Conservation (phyloP, 2,888 invertebrate genomes). For the Luffia ferchaultella region DNA sequence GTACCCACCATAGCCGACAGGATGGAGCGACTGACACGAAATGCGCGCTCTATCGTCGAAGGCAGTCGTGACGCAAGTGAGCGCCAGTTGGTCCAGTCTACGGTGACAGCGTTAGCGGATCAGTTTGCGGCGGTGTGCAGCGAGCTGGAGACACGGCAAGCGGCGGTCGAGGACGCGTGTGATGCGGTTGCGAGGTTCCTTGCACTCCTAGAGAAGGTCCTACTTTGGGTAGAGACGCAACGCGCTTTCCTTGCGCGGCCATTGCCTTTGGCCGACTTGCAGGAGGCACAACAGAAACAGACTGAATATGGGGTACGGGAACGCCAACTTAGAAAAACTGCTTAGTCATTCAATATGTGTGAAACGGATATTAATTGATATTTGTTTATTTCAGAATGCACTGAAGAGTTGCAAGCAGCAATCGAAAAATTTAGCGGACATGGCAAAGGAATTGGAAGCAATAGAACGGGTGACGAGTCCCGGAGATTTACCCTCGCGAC, state of each 20-base stretch:
- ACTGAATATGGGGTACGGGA: conserved; percentile 90
- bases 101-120: conserved; percentile 78
- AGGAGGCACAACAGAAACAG: conserved; percentile 84
- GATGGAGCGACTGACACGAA: conserved; percentile 78
- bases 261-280: conserved; percentile 78
- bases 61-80: conserved; percentile 82
- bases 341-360: conserved; percentile 2
- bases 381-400: conserved; percentile 69
- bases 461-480: conserved; percentile 86
- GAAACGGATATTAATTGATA: conserved; percentile 1
- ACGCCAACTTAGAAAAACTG: neutral
- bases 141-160: conserved; percentile 84
- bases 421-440: conserved; percentile 87
- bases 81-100: conserved; percentile 76
- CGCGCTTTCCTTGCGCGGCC: conserved; percentile 81
- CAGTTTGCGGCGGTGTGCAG: conserved; percentile 80
- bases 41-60: conserved; percentile 81
- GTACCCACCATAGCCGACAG: conserved; percentile 76
- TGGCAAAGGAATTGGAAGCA: conserved; percentile 88
- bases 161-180: conserved; percentile 84
- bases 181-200: conserved; percentile 91
- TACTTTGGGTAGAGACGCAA: conserved; percentile 86
- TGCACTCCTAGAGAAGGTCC: conserved; percentile 80
- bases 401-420: conserved; percentile 90
- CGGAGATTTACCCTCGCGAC: conserved; percentile 84